Percentiles rank a stretch among this genome's conserved stretches.
Evolutionary conservation across 2,888 invertebrate species (phyloP).

Genomic region (Heliconius erato): DNA sequence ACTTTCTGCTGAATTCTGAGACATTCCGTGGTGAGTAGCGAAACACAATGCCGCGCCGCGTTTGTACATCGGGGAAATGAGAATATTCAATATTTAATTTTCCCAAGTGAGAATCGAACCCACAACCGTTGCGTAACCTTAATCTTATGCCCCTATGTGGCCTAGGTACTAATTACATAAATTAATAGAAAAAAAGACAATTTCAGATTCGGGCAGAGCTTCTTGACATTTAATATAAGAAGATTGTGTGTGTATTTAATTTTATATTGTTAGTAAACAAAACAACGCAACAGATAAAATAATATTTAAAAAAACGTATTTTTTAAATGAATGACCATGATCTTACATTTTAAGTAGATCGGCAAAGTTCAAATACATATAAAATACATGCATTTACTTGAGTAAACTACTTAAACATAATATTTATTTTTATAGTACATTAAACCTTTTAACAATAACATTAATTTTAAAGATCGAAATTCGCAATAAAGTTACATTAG

Average conservation of each 20-base stretch:
- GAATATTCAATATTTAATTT: background rate
- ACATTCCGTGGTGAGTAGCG: background rate
- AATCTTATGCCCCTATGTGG: too few relatives aligned
- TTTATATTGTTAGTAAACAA: too few relatives aligned
- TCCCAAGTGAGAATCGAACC: background rate
- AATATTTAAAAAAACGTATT: background rate
- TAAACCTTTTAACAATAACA: background rate
- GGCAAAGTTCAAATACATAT: background rate
- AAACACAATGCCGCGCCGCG: background rate
- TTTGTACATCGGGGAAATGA: background rate
- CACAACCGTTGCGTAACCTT: background rate
- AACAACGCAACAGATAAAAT: background rate
- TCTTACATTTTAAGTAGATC: background rate
- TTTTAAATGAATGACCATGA: slow-evolving; percentile 3
- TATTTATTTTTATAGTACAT: background rate
- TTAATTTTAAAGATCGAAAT: background rate
- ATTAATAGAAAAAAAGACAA: too few relatives aligned
- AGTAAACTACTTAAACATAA: background rate
- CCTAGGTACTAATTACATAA: background rate
- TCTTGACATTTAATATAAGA: background rate
- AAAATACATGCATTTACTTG: background rate
- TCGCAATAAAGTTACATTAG: background rate
- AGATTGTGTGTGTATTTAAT: background rate
- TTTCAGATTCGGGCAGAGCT: too few relatives aligned
- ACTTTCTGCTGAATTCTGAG: background rate